A percentile compares a stretch with the other conserved stretches of the same genome.
These are phyloP conservation scores for Amphiduros pacificus DNA, from an alignment of 2,888 invertebrate genomes.

Conservation along the genomic window DNA sequence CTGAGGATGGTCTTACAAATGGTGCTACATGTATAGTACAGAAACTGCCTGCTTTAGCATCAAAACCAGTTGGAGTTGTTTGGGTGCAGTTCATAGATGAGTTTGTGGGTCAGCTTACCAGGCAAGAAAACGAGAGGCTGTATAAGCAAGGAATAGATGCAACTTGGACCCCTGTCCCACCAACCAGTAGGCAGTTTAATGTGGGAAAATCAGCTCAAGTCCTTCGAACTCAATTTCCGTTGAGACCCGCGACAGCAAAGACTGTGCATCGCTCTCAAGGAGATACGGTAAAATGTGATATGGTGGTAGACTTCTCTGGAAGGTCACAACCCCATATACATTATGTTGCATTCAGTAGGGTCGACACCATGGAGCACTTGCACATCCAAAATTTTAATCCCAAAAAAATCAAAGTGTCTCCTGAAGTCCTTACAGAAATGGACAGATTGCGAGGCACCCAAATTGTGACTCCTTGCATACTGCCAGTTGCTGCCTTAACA, in stretches of 20 bases:
- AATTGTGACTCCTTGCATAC: no score
- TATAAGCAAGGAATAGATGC: background rate
- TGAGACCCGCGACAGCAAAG: slow-evolving; percentile 3
- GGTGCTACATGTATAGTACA: background rate
- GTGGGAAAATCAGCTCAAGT: background rate
- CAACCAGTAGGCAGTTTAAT: background rate
- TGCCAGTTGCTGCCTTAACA: no score
- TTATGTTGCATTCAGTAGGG: slow-evolving; percentile 2
- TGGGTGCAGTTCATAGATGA: background rate
- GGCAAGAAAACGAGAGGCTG: background rate
- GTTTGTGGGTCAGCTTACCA: background rate
- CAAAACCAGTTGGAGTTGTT: background rate
- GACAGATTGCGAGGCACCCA: background rate
- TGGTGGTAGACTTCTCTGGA: no score
- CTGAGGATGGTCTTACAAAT: background rate
- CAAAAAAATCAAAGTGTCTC: background rate
- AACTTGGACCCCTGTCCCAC: background rate
- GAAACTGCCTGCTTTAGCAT: background rate
- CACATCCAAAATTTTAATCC: background rate
- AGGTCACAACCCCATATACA: no score
- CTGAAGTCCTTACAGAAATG: background rate
- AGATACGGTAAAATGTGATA: no score
- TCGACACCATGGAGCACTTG: background rate
- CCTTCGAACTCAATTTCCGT: background rate
- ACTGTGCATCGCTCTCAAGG: slow-evolving; percentile 6